phyloP scores from a whole-genome alignment of 2,113 vertebrate genomes.

The Amblyornis subalaris region DNA sequence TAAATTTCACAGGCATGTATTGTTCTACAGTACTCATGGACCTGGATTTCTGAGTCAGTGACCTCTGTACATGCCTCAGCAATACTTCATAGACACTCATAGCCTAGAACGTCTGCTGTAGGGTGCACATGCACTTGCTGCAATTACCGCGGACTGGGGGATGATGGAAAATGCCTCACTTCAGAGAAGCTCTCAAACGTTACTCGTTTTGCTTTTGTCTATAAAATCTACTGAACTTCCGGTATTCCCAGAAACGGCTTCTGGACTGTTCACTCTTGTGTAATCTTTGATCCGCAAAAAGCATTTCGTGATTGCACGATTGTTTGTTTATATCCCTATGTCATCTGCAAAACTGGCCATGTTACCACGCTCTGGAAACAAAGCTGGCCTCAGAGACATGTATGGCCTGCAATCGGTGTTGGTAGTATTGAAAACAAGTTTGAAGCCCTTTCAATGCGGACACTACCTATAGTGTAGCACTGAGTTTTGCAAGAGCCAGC shows the following conservation, averaged over 20 bases:
- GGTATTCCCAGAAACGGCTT: neutral
- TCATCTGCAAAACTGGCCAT: neutral
- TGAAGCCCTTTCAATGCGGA: neutral
- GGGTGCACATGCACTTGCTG: rapidly evolving
- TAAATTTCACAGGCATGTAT: neutral
- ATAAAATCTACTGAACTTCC: neutral
- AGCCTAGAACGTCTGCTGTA: neutral
- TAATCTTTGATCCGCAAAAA: neutral
- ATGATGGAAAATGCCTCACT: neutral
- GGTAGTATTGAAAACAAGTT: neutral
- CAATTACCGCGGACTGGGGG: neutral
- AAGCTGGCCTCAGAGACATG: neutral
- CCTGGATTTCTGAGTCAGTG: neutral
- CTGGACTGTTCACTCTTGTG: neutral
- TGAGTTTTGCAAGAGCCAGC: neutral
- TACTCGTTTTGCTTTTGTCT: neutral
- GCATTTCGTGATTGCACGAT: neutral
- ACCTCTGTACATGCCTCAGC: neutral
- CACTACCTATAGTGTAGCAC: neutral
- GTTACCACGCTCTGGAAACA: neutral
- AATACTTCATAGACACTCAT: neutral
- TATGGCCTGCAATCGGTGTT: neutral
- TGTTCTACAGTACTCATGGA: neutral
- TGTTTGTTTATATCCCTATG: neutral
- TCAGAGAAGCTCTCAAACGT: neutral